These are phyloP conservation scores for Trematomus bernacchii DNA, from an alignment of 2,797 vertebrate genomes.

Conservation along the genomic window DNA sequence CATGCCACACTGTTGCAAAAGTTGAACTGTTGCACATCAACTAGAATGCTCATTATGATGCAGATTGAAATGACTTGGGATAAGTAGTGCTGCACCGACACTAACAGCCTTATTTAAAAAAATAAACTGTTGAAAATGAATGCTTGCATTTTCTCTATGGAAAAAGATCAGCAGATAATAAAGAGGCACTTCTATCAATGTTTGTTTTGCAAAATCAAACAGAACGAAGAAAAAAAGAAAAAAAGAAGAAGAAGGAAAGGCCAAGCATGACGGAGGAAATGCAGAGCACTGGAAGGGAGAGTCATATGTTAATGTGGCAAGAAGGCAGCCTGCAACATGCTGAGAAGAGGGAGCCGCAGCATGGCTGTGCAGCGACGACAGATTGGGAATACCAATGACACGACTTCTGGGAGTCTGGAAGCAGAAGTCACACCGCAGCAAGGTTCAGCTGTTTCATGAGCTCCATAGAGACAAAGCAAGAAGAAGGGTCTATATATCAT, in stretches of 20 bases:
- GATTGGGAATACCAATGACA: constrained; percentile 69
- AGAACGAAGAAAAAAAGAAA: background rate
- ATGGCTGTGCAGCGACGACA: constrained; percentile 36
- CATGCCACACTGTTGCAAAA: background rate
- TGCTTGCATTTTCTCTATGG: background rate
- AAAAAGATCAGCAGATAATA: constrained; percentile 9
- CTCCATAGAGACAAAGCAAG: constrained; percentile 14
- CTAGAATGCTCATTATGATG: background rate
- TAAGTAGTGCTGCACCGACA: constrained; percentile 3
- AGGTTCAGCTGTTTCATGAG: constrained; percentile 51
- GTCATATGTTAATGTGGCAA: constrained; percentile 26
- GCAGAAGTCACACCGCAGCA: constrained; percentile 39
- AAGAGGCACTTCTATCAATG: background rate
- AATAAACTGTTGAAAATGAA: background rate
- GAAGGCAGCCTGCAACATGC: constrained; percentile 31
- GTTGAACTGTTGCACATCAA: background rate
- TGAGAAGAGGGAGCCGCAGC: constrained; percentile 37
- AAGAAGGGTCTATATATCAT: constrained; percentile 6
- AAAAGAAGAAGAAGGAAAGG: background rate
- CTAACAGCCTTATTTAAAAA: background rate
- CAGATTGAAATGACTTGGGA: background rate
- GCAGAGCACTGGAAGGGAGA: constrained; percentile 6
- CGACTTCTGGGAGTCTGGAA: constrained; percentile 53
- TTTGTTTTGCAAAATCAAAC: background rate
- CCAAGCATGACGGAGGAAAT: no score